Base-by-base conservation (phyloP, 2,113 vertebrate species). In the Labeo catla region DNA sequence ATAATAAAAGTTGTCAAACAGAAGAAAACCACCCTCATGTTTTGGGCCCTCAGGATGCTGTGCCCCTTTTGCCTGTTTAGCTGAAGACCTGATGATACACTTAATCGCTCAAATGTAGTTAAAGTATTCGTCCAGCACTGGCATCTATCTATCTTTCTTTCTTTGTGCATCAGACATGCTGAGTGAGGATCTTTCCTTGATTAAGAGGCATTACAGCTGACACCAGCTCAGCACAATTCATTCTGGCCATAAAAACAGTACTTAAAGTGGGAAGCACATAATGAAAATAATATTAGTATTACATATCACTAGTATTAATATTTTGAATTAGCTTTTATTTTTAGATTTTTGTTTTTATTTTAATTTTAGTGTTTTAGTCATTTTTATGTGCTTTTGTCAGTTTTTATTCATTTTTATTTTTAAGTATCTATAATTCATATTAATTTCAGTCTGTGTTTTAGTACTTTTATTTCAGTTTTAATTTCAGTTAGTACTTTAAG, bases 161-260 rank as follows among this genome's bases (percentile, higher is more conserved):
- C 76, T 61, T 13, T 74, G 76, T 81, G 72, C 23, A 74, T 86
- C 78, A 83, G 47, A 74, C 77, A 86, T 61, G 59, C 84, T 79
- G 81, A 88, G 81, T 83, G 43, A 86, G 76, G 80, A 82, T 86
- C 85, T 78, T 78, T 74, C 74, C 77, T 83, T 90, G 89, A 89
- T 88, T 90, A 87, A 90, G 87, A 68, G 59, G 52, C 47, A 84
- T 84, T 87, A 89, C 91, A 88, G 89, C 50, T 70, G 90, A 84
- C 89, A 92, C 85, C 77, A 91, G 85, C 91, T 93, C 92, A 93
- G 91, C 90, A 92, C 87, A 90, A 86, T 45, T 66, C 89, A 87
- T 89, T 86, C 77, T 87, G 61, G 77, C 59, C 86, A 88, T 86
- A 86, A 91, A 89, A 83, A 43, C 79, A 52, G 59, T 76, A 57